phyloP scores from a whole-genome alignment of 2,113 vertebrate species.

The Melanocharis versteri region DNA sequence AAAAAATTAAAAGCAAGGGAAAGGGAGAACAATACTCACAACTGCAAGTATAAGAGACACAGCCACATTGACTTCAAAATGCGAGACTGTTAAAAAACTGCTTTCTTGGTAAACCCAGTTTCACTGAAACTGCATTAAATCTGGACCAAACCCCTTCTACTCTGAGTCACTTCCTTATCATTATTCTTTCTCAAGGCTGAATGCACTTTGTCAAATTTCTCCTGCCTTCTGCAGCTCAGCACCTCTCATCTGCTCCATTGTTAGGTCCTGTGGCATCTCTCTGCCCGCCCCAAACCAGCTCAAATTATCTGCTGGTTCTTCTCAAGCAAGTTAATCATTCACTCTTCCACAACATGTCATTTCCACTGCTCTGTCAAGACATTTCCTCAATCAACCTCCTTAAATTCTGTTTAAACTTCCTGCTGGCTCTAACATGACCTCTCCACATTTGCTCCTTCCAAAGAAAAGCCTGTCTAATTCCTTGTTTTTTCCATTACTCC shows the following conservation, averaged over 20 bases:
- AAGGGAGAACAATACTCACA: background rate
- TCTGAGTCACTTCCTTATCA: background rate
- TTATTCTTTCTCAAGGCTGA: background rate
- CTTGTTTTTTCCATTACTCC: background rate
- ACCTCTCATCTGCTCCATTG: background rate
- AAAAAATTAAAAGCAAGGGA: background rate
- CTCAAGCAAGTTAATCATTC: background rate
- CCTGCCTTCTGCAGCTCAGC: background rate
- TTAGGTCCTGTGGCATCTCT: background rate
- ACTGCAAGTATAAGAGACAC: background rate
- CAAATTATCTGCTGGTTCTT: background rate
- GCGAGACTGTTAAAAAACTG: background rate
- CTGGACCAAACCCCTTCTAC: background rate
- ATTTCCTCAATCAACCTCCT: background rate
- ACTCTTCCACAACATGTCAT: background rate
- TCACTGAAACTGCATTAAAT: background rate
- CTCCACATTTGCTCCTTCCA: background rate
- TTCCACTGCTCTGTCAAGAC: background rate
- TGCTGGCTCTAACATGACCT: background rate
- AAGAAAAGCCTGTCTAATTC: background rate
- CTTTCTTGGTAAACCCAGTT: background rate
- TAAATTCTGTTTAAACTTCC: conserved; percentile 25
- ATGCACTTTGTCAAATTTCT: background rate
- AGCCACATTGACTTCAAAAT: background rate
- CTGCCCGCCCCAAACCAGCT: background rate